These are phyloP conservation scores for Plebejus anna DNA, from an alignment of 2,888 invertebrate genomes.

Conservation along the genomic window DNA sequence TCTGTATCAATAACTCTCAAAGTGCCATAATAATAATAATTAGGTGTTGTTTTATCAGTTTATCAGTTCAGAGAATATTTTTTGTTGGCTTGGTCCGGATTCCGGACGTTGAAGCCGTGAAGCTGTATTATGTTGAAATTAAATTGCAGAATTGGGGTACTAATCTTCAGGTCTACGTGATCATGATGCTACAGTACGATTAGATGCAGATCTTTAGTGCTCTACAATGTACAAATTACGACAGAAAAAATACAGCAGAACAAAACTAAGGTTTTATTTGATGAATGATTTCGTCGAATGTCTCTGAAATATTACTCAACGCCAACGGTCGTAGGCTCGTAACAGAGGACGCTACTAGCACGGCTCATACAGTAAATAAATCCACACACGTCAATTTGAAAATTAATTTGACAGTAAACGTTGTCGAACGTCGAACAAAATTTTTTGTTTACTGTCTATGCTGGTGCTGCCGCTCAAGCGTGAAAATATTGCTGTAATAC, in stretches of 20 bases:
- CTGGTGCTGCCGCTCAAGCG: too few species aligned
- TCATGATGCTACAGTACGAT: constrained; percentile 14
- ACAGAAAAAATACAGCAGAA: neutral
- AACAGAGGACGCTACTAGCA: too few species aligned
- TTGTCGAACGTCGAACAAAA: too few species aligned
- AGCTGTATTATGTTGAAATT: neutral
- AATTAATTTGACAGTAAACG: too few species aligned
- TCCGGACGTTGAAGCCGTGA: neutral
- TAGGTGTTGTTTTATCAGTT: too few species aligned
- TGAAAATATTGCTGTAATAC: too few species aligned
- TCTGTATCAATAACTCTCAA: too few species aligned
- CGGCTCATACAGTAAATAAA: too few species aligned
- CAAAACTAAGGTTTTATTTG: neutral
- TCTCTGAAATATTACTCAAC: neutral
- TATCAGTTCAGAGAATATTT: neutral
- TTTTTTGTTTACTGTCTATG: too few species aligned
- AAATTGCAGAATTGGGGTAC: neutral
- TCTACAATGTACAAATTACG: neutral
- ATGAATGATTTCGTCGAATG: neutral
- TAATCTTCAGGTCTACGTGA: neutral
- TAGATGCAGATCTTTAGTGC: constrained; percentile 14
- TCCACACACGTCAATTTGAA: too few species aligned
- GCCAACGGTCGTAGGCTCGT: too few species aligned
- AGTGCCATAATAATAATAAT: too few species aligned
- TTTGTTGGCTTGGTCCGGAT: neutral